Evolutionary conservation across 2,113 vertebrate genomes (phyloP).

Genomic region (Crotalus viridis): DNA sequence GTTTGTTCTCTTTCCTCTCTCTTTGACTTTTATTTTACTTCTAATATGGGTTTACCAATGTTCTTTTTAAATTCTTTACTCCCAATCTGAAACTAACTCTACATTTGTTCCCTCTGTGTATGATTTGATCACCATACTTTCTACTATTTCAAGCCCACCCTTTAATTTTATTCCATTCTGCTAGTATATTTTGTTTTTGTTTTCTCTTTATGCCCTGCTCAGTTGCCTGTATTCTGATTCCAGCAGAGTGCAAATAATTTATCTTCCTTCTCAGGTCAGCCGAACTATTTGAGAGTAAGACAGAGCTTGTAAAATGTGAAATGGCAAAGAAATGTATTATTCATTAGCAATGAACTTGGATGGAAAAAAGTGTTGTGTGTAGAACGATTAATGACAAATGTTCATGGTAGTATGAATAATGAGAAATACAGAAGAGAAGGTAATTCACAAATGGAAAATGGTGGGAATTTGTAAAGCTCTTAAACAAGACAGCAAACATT

Average conservation of each 20-base stretch:
- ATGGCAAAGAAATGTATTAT: slow-evolving; percentile 48
- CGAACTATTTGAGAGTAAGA: slow-evolving; percentile 42
- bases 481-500: neutral
- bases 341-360: slow-evolving; percentile 42
- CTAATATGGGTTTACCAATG: neutral
- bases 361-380: slow-evolving; percentile 17
- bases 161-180: slow-evolving; percentile 44
- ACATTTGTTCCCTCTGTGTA: neutral
- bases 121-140: slow-evolving; percentile 23
- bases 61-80: neutral
- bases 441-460: slow-evolving; percentile 7
- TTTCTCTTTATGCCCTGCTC: slow-evolving; percentile 32
- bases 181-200: slow-evolving; percentile 27
- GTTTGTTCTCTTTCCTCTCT: neutral
- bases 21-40: slow-evolving; percentile 1
- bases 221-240: slow-evolving; percentile 36
- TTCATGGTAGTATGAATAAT: slow-evolving; percentile 27
- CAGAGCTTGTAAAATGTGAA: slow-evolving; percentile 36
- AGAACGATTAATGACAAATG: slow-evolving; percentile 42
- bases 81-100: neutral
- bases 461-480: slow-evolving; percentile 27
- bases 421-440: slow-evolving; percentile 4
- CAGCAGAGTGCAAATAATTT: slow-evolving; percentile 38
- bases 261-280: slow-evolving; percentile 38
- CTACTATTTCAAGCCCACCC: neutral